phyloP scores from a whole-genome alignment of 1,140 invertebrate species.

The Coelopa frigida region DNA sequence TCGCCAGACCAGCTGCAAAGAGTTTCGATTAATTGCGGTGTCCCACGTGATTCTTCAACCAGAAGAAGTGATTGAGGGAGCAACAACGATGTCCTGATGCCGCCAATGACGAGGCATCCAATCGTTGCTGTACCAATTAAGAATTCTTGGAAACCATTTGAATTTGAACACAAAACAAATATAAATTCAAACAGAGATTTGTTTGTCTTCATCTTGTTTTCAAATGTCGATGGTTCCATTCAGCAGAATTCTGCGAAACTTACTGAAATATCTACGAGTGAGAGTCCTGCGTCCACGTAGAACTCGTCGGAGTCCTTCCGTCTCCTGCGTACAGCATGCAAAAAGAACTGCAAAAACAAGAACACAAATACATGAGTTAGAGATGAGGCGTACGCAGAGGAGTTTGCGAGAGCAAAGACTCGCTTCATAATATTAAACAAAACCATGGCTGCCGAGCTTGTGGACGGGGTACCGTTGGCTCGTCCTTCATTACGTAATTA shows the following conservation, averaged over 20 bases:
- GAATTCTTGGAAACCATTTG: not conserved
- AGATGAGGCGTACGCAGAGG: too few relatives aligned
- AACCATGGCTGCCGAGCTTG: too few relatives aligned
- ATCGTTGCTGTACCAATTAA: not conserved
- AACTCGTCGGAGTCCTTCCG: conserved; percentile 65
- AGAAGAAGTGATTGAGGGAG: not conserved
- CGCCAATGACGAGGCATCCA: too few relatives aligned
- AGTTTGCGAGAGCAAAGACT: too few relatives aligned
- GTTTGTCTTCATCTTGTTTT: not conserved
- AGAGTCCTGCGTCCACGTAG: conserved; percentile 64
- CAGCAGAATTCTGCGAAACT: conserved; percentile 40
- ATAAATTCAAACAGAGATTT: not conserved
- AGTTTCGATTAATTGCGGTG: conserved; percentile 7
- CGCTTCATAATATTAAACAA: too few relatives aligned
- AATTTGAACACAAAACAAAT: not conserved
- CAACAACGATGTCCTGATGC: not conserved
- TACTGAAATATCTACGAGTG: conserved; percentile 66
- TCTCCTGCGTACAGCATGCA: conserved; percentile 56
- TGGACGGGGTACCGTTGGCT: too few relatives aligned
- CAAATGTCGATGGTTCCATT: not conserved
- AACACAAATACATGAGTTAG: too few relatives aligned
- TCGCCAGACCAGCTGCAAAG: conserved; percentile 52
- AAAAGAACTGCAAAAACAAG: conserved; percentile 51
- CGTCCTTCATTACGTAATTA: too few relatives aligned
- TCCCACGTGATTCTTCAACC: too few relatives aligned